These are phyloP conservation scores for Andricus grossulariae DNA, from an alignment of 1,140 invertebrate genomes.

Conservation along the genomic window DNA sequence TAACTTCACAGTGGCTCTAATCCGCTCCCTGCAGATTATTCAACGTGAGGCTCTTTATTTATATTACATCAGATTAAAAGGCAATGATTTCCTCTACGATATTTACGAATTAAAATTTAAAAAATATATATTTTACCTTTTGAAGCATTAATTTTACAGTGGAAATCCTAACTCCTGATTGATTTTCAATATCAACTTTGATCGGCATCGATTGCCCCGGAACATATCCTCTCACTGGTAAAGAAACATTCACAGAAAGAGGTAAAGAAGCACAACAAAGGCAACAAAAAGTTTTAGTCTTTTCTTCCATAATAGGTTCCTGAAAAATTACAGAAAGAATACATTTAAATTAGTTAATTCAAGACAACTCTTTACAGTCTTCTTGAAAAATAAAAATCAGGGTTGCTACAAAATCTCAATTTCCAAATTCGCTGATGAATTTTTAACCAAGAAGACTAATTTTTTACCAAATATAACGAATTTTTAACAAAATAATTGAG, in stretches of 20 bases:
- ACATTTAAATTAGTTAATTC: neutral
- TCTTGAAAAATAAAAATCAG: too few species aligned
- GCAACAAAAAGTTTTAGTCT: conserved; percentile 84
- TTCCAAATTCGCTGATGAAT: neutral
- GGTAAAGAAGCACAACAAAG: conserved; percentile 82
- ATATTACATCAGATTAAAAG: conserved; percentile 34
- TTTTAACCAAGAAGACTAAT: too few species aligned
- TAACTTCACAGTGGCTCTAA: too few species aligned
- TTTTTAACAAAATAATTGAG: too few species aligned
- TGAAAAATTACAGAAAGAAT: conserved; percentile 58
- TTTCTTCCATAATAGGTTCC: conserved; percentile 80
- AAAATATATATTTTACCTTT: conserved; percentile 34
- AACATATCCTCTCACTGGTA: conserved; percentile 82
- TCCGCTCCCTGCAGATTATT: too few species aligned
- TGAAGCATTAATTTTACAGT: conserved; percentile 78
- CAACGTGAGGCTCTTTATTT: conserved; percentile 7
- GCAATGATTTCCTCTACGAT: conserved; percentile 37
- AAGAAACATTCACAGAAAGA: conserved; percentile 78
- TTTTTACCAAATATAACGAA: too few species aligned
- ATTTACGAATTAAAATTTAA: neutral
- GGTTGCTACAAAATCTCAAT: neutral
- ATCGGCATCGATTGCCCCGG: conserved; percentile 83
- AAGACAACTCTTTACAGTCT: too few species aligned
- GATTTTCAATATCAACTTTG: conserved; percentile 81
- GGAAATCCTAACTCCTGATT: conserved; percentile 79